Conservation (phyloP, 1,140 invertebrate species). For the Diachasmimorpha longicaudata region DNA sequence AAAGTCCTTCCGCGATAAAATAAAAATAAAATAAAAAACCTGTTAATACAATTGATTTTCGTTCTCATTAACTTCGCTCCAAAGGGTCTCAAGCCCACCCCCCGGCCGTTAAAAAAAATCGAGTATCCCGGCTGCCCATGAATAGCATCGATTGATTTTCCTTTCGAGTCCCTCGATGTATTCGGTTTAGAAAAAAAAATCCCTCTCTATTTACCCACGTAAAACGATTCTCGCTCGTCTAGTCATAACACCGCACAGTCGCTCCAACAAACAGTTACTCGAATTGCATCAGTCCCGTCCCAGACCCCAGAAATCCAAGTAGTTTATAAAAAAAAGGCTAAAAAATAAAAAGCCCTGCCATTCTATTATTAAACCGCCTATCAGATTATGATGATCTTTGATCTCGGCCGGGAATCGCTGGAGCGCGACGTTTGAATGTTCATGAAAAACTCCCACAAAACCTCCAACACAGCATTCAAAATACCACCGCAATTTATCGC, state of each 20-base stretch:
- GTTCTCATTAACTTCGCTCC: too few relatives aligned
- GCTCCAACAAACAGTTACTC: neutral
- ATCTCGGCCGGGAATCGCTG: neutral
- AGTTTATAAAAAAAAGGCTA: neutral
- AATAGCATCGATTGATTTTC: neutral
- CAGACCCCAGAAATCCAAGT: neutral
- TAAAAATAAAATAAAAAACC: too few relatives aligned
- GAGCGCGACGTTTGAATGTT: neutral
- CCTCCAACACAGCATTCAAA: too few relatives aligned
- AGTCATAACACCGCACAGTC: neutral
- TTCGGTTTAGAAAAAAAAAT: neutral
- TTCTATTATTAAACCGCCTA: neutral
- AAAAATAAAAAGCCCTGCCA: neutral
- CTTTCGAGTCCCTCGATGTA: neutral
- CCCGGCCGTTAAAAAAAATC: neutral
- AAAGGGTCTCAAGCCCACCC: too few relatives aligned
- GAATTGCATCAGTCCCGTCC: neutral
- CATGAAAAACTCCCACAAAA: too few relatives aligned
- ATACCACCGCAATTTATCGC: neutral
- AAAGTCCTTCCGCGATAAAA: too few relatives aligned
- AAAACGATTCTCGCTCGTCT: neutral
- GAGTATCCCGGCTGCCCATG: neutral
- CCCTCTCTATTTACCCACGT: neutral
- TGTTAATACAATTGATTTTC: too few relatives aligned
- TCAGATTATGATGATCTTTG: slow-evolving; percentile 2